Conservation (phyloP, 2,888 invertebrate species). For the Brassicogethes aeneus region DNA sequence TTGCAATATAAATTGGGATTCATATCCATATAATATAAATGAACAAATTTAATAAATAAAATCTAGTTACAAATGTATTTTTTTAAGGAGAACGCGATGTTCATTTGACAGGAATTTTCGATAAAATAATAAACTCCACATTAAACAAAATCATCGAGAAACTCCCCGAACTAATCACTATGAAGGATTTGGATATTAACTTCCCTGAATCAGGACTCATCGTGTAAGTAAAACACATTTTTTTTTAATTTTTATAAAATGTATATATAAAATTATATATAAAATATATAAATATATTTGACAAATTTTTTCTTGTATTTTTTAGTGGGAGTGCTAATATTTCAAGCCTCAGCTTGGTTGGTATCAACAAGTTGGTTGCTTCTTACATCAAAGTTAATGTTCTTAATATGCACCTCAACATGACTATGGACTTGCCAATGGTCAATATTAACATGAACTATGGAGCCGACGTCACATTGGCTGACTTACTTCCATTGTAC, state of each 20-base stretch:
- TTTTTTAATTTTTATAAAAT: no score
- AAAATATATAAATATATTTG: no score
- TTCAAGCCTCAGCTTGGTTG: slow-evolving; percentile 12
- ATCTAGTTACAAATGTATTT: no score
- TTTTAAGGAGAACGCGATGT: no score
- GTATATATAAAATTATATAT: no score
- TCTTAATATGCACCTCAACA: slow-evolving; percentile 10
- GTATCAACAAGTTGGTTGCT: slow-evolving; percentile 14
- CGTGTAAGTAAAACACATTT: slow-evolving; percentile 2
- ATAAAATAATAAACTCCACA: slow-evolving; percentile 8
- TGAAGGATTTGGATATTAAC: not conserved
- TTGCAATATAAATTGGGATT: no score
- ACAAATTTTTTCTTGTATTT: slow-evolving; percentile 6
- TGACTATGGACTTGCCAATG: slow-evolving; percentile 15
- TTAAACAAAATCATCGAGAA: slow-evolving; percentile 6
- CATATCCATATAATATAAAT: no score
- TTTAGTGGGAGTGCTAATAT: slow-evolving; percentile 18
- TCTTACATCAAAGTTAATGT: slow-evolving; percentile 10
- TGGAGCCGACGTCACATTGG: slow-evolving; percentile 13
- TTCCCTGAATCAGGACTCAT: slow-evolving; percentile 1
- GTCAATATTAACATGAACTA: slow-evolving; percentile 15
- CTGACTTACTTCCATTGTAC: slow-evolving; percentile 17
- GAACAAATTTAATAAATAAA: no score
- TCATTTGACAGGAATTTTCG: slow-evolving; percentile 4
- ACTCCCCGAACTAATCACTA: slow-evolving; percentile 7